phyloP scores from a whole-genome alignment of 2,797 vertebrate species.

The Danio tinwini region DNA sequence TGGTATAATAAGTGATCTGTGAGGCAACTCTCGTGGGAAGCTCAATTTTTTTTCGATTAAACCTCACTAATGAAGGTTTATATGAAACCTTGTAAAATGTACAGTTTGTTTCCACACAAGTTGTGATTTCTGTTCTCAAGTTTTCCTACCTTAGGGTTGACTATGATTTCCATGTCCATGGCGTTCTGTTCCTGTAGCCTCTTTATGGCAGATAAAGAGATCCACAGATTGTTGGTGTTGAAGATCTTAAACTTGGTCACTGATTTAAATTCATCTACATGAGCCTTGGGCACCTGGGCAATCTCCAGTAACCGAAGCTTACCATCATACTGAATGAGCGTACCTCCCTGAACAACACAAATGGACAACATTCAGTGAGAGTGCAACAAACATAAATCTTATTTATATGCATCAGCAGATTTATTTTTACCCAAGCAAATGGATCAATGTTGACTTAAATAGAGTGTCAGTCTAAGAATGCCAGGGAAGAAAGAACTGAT shows the following conservation, averaged over 20 bases:
- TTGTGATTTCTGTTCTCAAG: neutral
- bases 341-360: slow-evolving; percentile 85
- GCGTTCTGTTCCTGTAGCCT: slow-evolving; percentile 87
- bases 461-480: no score
- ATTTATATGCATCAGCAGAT: neutral
- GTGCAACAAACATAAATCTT: neutral
- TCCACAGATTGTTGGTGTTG: slow-evolving; percentile 99
- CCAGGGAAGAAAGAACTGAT: no score
- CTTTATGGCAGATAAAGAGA: slow-evolving; percentile 91
- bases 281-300: slow-evolving; percentile 94
- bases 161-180: slow-evolving; percentile 97
- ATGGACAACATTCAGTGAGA: neutral
- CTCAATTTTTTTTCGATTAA: no score
- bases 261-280: slow-evolving; percentile 97
- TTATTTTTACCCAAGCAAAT: neutral
- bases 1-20: no score
- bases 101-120: neutral
- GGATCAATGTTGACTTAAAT: neutral
- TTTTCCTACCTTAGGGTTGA: slow-evolving; percentile 90
- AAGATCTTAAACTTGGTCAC: slow-evolving; percentile 99
- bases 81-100: no score
- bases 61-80: no score
- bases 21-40: no score
- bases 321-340: slow-evolving; percentile 92
- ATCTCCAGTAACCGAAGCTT: slow-evolving; percentile 96